These are phyloP conservation scores for Drosophila mayri DNA, from an alignment of 1,140 invertebrate genomes.

Conservation along the genomic window DNA sequence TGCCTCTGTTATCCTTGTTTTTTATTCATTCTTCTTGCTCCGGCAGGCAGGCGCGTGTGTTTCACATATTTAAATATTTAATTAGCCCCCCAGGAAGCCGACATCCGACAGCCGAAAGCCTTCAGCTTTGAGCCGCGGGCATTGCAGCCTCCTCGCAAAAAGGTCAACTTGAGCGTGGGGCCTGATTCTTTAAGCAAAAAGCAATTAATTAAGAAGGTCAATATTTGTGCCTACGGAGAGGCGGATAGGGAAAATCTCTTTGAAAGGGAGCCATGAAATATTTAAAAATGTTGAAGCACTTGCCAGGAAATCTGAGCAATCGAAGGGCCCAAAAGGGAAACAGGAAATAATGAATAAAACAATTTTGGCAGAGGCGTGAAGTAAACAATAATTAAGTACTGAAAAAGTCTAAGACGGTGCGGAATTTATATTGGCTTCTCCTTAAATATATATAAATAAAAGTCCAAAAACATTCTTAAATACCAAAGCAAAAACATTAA, in stretches of 20 bases:
- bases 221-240: constrained; percentile 45
- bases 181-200: constrained; percentile 65
- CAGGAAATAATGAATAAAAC: constrained; percentile 31
- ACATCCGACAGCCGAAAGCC: constrained; percentile 14
- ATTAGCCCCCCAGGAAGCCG: constrained; percentile 54
- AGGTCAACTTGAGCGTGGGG: constrained; percentile 36
- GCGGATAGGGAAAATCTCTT: not conserved
- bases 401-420: not conserved
- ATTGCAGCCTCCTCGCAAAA: constrained; percentile 13
- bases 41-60: constrained; percentile 29
- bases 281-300: constrained; percentile 16
- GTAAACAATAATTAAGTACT: constrained; percentile 20
- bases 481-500: not conserved
- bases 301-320: constrained; percentile 18
- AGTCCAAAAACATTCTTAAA: not conserved
- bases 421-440: not conserved
- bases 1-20: constrained; percentile 18
- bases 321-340: not conserved
- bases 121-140: not conserved
- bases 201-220: constrained; percentile 80
- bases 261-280: constrained; percentile 8
- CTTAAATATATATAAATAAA: not conserved
- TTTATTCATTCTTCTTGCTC: constrained; percentile 29
- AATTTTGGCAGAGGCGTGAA: constrained; percentile 28
- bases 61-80: constrained; percentile 78